Percentiles rank a stretch among this genome's conserved stretches.
phyloP scores from a whole-genome alignment of 2,113 vertebrate genomes.

The Empidonax traillii region DNA sequence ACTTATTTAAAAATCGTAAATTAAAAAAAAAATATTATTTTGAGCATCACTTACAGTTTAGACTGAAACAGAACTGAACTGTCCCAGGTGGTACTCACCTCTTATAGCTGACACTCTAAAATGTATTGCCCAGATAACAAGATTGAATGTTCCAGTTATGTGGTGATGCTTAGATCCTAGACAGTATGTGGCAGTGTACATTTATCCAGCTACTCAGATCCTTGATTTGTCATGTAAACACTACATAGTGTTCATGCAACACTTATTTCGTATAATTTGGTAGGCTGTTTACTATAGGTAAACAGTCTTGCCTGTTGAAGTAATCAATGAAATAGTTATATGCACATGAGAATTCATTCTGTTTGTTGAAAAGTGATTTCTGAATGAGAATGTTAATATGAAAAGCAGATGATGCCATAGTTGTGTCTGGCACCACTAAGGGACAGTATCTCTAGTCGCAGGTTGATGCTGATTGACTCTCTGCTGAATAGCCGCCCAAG shows the following conservation, averaged over 20 bases:
- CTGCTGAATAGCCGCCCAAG: constrained; percentile 30
- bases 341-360: constrained; percentile 28
- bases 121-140: background rate
- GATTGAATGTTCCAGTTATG: background rate
- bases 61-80: background rate
- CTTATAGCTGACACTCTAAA: background rate
- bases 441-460: constrained; percentile 63
- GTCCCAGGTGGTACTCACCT: background rate
- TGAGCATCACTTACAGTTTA: background rate
- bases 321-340: constrained; percentile 39
- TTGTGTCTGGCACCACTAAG: constrained; percentile 64
- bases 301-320: constrained; percentile 17
- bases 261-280: background rate
- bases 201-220: background rate
- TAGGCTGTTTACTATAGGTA: background rate
- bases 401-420: constrained; percentile 53
- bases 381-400: constrained; percentile 23
- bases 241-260: background rate
- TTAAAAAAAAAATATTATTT: background rate
- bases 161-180: background rate
- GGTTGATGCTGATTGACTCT: constrained; percentile 64
- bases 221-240: background rate
- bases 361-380: constrained; percentile 16
- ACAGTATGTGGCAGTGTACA: background rate
- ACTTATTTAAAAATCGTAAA: background rate